These are phyloP conservation scores for Jaculus jaculus DNA, from an alignment of 2,113 vertebrate species.

Conservation along the genomic window DNA sequence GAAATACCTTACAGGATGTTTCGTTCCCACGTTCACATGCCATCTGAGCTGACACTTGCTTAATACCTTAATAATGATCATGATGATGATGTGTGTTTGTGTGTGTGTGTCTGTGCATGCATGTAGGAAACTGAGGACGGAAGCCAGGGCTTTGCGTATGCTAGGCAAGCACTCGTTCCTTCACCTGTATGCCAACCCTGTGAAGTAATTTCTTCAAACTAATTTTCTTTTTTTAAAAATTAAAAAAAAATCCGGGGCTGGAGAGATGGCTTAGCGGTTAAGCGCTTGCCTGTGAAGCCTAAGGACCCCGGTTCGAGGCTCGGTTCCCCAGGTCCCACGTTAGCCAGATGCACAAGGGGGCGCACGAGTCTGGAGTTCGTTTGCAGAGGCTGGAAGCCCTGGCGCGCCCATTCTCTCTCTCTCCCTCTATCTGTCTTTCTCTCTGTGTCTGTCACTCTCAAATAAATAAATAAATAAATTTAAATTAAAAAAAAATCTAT, in stretches of 20 bases:
- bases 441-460: too few relatives aligned
- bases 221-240: not conserved
- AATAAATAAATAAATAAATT: too few relatives aligned
- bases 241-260: too few relatives aligned
- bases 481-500: not conserved
- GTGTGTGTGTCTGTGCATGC: not conserved
- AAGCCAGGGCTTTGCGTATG: not conserved
- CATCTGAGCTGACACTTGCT: not conserved
- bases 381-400: too few relatives aligned
- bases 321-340: too few relatives aligned
- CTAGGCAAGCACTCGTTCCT: not conserved
- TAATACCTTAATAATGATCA: not conserved
- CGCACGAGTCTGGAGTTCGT: too few relatives aligned
- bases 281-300: too few relatives aligned
- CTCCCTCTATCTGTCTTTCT: too few relatives aligned
- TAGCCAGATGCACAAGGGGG: too few relatives aligned
- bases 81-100: not conserved
- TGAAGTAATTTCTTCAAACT: not conserved
- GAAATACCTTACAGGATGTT: not conserved
- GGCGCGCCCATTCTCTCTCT: too few relatives aligned
- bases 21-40: not conserved
- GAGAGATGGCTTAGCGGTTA: too few relatives aligned
- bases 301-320: too few relatives aligned
- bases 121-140: not conserved
- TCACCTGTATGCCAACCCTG: not conserved